Conservation (phyloP, 2,113 vertebrate species). For the Nycticryphes semicollaris region DNA sequence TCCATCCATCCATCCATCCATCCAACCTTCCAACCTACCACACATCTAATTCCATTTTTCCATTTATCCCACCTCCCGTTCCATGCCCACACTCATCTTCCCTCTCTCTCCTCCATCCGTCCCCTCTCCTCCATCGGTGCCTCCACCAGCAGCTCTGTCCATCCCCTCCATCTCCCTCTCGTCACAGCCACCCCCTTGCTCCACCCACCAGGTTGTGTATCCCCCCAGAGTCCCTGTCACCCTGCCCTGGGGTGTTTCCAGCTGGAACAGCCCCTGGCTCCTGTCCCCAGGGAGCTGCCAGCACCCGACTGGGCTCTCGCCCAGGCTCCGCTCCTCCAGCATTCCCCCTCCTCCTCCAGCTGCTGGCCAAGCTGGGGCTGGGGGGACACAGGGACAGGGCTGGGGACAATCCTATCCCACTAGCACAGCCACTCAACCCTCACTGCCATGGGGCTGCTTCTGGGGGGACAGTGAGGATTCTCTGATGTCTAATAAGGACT, state of each 20-base stretch:
- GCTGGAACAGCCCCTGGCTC: not conserved
- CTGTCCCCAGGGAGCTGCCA: not conserved
- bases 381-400: not conserved
- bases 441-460: not conserved
- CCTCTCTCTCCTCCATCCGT: not conserved
- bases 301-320: not conserved
- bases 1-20: too few relatives aligned
- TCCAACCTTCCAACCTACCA: too few relatives aligned
- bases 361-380: not conserved
- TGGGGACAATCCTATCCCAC: not conserved
- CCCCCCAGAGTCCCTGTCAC: not conserved
- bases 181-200: not conserved
- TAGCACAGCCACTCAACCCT: not conserved
- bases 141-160: not conserved
- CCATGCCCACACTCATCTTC: not conserved
- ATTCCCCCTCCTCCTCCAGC: not conserved
- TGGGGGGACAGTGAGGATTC: not conserved
- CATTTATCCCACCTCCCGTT: not conserved
- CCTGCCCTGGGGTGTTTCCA: not conserved
- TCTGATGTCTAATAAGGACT: not conserved
- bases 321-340: not conserved
- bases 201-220: rapidly evolving
- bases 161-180: too few relatives aligned
- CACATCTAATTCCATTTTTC: not conserved
- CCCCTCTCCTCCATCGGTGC: not conserved